Conservation (phyloP, 2,113 vertebrate genomes). For the Hypanus sabinus region DNA sequence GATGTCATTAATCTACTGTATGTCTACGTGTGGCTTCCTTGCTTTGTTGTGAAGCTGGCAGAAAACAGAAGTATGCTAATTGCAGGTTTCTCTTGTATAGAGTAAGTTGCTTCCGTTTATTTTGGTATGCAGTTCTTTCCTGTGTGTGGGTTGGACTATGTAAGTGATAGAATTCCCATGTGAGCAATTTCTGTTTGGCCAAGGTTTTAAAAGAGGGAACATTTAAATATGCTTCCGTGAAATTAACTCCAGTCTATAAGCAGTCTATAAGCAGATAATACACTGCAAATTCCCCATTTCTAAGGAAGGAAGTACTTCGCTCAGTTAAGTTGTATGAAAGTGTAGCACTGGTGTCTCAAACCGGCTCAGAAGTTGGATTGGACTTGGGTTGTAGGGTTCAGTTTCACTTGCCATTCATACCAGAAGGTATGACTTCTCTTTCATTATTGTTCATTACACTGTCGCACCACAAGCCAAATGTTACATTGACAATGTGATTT, state of each 20-base stretch:
- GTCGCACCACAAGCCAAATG: background rate
- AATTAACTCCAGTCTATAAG: background rate
- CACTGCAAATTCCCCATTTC: background rate
- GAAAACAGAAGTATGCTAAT: slow-evolving; percentile 14
- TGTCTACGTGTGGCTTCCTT: slow-evolving; percentile 3
- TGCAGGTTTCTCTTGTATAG: background rate
- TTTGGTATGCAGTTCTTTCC: background rate
- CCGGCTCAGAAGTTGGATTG: too few species aligned
- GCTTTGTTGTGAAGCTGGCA: slow-evolving; percentile 1
- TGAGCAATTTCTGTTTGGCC: background rate
- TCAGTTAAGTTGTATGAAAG: background rate
- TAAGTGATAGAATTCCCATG: background rate
- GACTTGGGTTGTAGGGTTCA: background rate
- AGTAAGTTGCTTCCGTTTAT: background rate
- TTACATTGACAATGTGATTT: background rate
- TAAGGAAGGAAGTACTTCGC: background rate
- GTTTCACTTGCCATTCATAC: background rate
- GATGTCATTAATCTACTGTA: background rate
- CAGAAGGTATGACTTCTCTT: background rate
- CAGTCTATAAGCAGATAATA: background rate
- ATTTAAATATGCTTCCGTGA: background rate
- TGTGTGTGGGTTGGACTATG: slow-evolving; percentile 2
- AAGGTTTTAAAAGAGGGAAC: background rate
- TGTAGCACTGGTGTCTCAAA: too few species aligned
- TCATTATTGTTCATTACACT: background rate